Evolutionary conservation across 2,888 invertebrate genomes (phyloP).

Genomic region (Luperina nickerlii): DNA sequence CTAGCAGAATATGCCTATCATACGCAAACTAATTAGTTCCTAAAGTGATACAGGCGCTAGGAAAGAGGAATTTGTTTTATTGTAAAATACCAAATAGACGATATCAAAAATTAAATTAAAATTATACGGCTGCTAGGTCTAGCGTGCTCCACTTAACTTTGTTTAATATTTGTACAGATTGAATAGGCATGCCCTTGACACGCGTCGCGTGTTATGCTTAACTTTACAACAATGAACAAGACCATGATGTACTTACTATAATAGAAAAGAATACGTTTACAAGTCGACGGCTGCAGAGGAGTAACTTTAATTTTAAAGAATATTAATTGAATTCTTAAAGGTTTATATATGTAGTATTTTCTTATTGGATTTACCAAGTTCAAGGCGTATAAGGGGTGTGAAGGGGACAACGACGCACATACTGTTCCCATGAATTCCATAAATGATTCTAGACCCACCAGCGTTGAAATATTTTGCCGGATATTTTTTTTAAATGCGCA

Average conservation of each 20-base stretch:
- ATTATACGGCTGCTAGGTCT: constrained; percentile 2
- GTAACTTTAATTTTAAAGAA: not conserved
- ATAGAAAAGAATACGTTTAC: not conserved
- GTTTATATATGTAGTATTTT: not conserved
- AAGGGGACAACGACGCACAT: not conserved
- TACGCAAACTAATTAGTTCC: not conserved
- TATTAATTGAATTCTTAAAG: not conserved
- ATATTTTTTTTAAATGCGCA: not conserved
- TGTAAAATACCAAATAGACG: not conserved
- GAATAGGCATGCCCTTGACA: constrained; percentile 25
- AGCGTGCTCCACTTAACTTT: constrained; percentile 3
- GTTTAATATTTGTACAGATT: constrained; percentile 38
- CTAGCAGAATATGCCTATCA: not conserved
- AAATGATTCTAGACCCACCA: not conserved
- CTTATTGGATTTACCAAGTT: not conserved
- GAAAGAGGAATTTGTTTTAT: not conserved
- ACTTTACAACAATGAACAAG: not conserved
- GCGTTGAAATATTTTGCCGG: not conserved
- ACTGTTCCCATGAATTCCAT: not conserved
- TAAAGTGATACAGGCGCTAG: not conserved
- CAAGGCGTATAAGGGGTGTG: not conserved
- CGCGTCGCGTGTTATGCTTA: constrained; percentile 27
- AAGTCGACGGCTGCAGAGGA: not conserved
- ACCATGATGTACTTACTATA: not conserved
- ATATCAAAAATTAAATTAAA: not conserved